Evolutionary conservation across 2,113 vertebrate species (phyloP).

Genomic region (Paradoxurus hermaphroditus): DNA sequence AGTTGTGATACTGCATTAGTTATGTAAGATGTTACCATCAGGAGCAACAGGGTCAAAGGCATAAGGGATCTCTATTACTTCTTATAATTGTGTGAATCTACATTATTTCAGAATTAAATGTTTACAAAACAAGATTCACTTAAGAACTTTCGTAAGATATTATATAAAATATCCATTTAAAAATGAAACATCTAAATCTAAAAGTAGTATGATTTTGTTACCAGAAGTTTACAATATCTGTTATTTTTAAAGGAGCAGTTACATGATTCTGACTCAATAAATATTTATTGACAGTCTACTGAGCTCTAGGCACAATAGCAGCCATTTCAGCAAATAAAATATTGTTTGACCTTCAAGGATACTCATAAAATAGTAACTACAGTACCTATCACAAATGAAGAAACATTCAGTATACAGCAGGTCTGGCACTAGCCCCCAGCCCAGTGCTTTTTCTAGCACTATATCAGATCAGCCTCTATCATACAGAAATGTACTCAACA

Average conservation of each 20-base stretch:
- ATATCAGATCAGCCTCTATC: background rate
- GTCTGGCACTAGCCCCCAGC: background rate
- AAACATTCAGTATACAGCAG: background rate
- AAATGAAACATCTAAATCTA: background rate
- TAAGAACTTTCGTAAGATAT: background rate
- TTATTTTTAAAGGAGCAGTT: conserved; percentile 12
- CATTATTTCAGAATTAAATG: background rate
- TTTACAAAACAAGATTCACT: background rate
- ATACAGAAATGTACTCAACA: background rate
- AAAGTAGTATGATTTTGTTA: background rate
- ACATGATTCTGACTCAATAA: conserved; percentile 1
- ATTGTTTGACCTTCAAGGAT: conserved; percentile 16
- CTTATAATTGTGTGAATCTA: background rate
- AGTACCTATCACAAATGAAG: conserved; percentile 1
- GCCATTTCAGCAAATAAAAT: conserved; percentile 33
- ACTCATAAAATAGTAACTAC: background rate
- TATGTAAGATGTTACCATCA: background rate
- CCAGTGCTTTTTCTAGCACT: background rate
- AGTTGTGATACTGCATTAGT: background rate
- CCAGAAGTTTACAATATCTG: background rate
- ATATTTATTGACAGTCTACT: background rate
- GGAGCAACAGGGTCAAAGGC: background rate
- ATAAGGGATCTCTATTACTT: background rate
- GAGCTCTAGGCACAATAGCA: background rate
- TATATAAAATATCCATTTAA: background rate